Evolutionary conservation across 1,140 invertebrate genomes (phyloP).

Genomic region (Rhizoglyphus robini): DNA sequence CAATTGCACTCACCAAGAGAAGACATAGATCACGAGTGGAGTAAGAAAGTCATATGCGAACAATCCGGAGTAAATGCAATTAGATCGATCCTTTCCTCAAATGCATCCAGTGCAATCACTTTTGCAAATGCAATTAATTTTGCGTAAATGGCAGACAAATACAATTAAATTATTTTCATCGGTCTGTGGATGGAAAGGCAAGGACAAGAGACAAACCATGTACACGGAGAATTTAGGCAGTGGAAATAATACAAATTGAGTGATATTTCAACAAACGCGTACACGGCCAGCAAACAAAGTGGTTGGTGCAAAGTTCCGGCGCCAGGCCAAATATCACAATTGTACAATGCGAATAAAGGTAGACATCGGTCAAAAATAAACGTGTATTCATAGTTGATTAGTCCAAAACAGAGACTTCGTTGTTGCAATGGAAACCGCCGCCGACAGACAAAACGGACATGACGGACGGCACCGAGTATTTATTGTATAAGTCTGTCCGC

Average conservation of each 20-base stretch:
- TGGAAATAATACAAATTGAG: neutral
- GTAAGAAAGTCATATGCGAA: too few relatives aligned
- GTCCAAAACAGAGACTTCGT: slow-evolving; percentile 1
- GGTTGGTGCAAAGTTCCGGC: neutral
- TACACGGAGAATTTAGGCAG: neutral
- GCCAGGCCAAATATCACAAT: slow-evolving; percentile 6
- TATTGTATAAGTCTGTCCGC: neutral
- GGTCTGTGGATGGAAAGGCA: neutral
- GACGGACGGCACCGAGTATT: too few relatives aligned
- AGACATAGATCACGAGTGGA: too few relatives aligned
- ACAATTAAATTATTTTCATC: neutral
- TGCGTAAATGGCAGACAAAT: neutral
- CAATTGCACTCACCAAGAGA: too few relatives aligned
- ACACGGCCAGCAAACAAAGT: too few relatives aligned
- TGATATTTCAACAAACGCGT: slow-evolving; percentile 9
- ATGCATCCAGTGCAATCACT: too few relatives aligned
- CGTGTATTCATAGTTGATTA: slow-evolving; percentile 9
- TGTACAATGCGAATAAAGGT: slow-evolving; percentile 1
- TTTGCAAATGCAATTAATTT: neutral
- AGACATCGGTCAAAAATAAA: slow-evolving; percentile 6
- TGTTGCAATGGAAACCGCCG: slow-evolving; percentile 15
- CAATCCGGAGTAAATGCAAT: too few relatives aligned
- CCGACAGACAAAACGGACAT: slow-evolving; percentile 4
- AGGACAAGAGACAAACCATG: neutral
- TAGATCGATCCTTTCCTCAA: too few relatives aligned